These are phyloP conservation scores for Crotalus helleri DNA, from an alignment of 2,113 vertebrate genomes.

Conservation along the genomic window DNA sequence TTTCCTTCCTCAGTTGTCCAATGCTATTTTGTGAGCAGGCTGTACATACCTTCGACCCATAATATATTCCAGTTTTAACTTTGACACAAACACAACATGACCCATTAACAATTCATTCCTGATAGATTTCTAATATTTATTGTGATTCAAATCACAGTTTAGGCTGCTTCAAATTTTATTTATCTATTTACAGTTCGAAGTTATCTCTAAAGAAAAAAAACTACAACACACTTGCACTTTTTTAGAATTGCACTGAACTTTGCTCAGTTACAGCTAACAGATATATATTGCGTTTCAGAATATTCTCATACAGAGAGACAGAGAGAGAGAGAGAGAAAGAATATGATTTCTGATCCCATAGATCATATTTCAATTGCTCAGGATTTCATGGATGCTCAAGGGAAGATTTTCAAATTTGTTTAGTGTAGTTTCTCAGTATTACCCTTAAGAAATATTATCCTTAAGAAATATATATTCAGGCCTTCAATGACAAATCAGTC, in stretches of 20 bases:
- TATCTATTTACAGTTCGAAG: background rate
- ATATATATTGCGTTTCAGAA: background rate
- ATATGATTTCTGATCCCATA: slow-evolving; percentile 37
- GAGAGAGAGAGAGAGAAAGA: background rate
- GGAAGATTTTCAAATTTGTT: slow-evolving; percentile 52
- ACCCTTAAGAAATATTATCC: slow-evolving; percentile 33
- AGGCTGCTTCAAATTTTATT: background rate
- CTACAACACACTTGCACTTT: background rate
- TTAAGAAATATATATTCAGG: slow-evolving; percentile 13
- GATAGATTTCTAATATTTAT: background rate
- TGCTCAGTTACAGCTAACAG: background rate
- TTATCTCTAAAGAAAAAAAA: background rate
- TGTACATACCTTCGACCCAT: background rate
- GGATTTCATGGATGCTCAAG: slow-evolving; percentile 45
- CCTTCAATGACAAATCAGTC: slow-evolving; percentile 10
- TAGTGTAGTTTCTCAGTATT: slow-evolving; percentile 40
- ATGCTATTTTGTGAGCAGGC: background rate
- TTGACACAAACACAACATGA: background rate
- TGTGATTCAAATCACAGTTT: background rate
- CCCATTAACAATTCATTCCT: background rate
- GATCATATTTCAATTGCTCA: slow-evolving; percentile 47
- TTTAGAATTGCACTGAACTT: background rate
- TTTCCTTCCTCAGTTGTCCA: background rate
- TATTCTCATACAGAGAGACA: background rate
- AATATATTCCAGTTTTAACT: background rate